These are phyloP conservation scores for Gari tellinella DNA, from an alignment of 2,888 invertebrate genomes.

Conservation along the genomic window DNA sequence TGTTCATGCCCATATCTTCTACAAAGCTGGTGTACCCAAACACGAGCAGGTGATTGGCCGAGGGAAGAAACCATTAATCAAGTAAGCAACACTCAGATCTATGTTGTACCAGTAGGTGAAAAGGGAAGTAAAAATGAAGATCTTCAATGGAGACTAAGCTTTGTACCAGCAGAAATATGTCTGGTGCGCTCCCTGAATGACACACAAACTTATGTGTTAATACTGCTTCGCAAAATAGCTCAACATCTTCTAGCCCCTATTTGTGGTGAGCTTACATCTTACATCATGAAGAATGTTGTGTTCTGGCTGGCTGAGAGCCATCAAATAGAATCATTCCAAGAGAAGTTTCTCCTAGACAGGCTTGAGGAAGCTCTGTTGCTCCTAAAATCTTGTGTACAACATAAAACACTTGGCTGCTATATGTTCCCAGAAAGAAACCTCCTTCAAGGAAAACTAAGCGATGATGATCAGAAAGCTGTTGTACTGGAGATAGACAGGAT, in stretches of 20 bases:
- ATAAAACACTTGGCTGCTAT: conserved; percentile 1
- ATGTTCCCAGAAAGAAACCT: conserved; percentile 24
- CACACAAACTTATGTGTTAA: conserved; percentile 22
- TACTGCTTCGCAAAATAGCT: conserved; percentile 2
- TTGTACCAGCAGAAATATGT: conserved; percentile 16
- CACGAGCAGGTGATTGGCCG: conserved; percentile 17
- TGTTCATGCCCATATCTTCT: background rate
- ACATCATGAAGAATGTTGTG: conserved; percentile 22
- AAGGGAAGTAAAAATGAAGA: background rate
- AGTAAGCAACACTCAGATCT: background rate
- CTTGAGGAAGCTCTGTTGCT: conserved; percentile 1
- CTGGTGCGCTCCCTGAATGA: conserved; percentile 19
- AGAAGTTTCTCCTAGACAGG: background rate
- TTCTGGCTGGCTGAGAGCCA: conserved; percentile 18
- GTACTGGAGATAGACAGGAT: no score
- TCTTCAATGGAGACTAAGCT: conserved; percentile 27
- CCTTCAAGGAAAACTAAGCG: conserved; percentile 10
- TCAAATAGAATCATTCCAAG: background rate
- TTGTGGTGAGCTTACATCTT: conserved; percentile 8
- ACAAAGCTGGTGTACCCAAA: conserved; percentile 8
- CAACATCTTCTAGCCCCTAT: conserved; percentile 2
- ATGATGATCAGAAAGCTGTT: no score
- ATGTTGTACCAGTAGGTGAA: conserved; percentile 25
- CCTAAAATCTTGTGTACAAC: background rate
- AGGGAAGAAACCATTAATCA: background rate